phyloP scores from a whole-genome alignment of 2,113 vertebrate genomes.

The Paramormyrops kingsleyae region DNA sequence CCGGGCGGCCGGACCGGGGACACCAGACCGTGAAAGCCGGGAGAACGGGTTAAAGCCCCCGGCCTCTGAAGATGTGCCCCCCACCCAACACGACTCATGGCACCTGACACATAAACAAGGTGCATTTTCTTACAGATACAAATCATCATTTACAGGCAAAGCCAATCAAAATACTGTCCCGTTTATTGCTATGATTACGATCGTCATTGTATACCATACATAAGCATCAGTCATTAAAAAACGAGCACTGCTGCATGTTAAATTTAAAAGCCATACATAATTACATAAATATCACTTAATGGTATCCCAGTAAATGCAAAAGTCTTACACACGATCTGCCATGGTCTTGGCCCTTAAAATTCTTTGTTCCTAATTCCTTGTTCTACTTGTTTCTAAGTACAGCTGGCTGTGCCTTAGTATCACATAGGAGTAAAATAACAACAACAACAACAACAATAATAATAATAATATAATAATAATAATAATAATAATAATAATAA shows the following conservation, averaged over 20 bases:
- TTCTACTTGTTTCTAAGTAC: not conserved
- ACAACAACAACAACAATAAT: not conserved
- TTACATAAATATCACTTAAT: not conserved
- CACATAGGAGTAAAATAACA: not conserved
- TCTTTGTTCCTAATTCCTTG: not conserved
- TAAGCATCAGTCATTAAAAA: not conserved
- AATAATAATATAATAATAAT: not conserved
- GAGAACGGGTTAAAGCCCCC: not conserved
- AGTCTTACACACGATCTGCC: not conserved
- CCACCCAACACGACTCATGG: not conserved
- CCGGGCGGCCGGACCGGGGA: constrained; percentile 8
- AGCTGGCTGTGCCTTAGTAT: not conserved
- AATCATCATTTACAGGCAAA: not conserved
- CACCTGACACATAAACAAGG: not conserved
- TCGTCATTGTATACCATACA: not conserved
- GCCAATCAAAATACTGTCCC: not conserved
- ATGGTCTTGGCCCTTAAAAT: not conserved
- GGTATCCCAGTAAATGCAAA: not conserved
- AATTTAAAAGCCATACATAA: not conserved
- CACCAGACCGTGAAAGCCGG: not conserved
- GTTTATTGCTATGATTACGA: not conserved
- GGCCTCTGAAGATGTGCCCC: not conserved
- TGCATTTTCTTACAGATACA: not conserved
- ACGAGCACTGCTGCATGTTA: not conserved
- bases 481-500: not conserved